phyloP scores from a whole-genome alignment of 1,140 invertebrate species.

The Leucophenga varia region DNA sequence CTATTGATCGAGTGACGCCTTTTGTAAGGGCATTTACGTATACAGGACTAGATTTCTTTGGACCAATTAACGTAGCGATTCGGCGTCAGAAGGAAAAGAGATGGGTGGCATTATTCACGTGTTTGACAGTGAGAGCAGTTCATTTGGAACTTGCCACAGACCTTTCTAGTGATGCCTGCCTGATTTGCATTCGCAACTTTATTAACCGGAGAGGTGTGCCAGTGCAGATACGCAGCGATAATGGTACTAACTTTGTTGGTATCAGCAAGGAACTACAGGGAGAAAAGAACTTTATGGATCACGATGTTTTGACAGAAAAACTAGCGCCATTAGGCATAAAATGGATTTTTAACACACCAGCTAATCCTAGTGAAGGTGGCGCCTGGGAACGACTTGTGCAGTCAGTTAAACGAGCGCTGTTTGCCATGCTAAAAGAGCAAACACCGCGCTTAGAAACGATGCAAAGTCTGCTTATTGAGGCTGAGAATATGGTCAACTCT shows the following conservation, averaged over 20 bases:
- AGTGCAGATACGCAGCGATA: slow-evolving; percentile 28
- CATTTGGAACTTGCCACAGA: slow-evolving; percentile 5
- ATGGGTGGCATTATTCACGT: slow-evolving; percentile 4
- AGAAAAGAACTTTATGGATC: no score
- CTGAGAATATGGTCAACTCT: slow-evolving; percentile 25
- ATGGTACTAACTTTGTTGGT: slow-evolving; percentile 40
- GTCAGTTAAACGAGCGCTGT: slow-evolving; percentile 10
- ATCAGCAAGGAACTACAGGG: slow-evolving; percentile 14
- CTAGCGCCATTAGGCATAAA: slow-evolving; percentile 7
- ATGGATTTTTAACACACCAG: slow-evolving; percentile 26
- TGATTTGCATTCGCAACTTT: slow-evolving; percentile 12
- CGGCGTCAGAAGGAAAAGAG: slow-evolving; percentile 3
- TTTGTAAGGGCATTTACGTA: slow-evolving; percentile 2
- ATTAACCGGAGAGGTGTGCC: slow-evolving; percentile 8
- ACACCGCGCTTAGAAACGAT: slow-evolving; percentile 9
- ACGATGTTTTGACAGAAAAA: no score
- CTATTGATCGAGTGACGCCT: slow-evolving; percentile 1
- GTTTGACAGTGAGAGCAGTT: slow-evolving; percentile 4
- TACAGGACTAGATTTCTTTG: slow-evolving; percentile 1
- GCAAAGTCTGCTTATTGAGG: slow-evolving; percentile 2
- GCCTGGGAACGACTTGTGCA: slow-evolving; percentile 19
- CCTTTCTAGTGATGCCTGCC: slow-evolving; percentile 7
- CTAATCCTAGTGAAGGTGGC: slow-evolving; percentile 26
- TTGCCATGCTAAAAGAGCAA: slow-evolving; percentile 3
- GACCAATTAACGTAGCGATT: not conserved